Evolutionary conservation across 2,113 vertebrate genomes (phyloP).

Genomic region (Heloderma charlesbogerti): DNA sequence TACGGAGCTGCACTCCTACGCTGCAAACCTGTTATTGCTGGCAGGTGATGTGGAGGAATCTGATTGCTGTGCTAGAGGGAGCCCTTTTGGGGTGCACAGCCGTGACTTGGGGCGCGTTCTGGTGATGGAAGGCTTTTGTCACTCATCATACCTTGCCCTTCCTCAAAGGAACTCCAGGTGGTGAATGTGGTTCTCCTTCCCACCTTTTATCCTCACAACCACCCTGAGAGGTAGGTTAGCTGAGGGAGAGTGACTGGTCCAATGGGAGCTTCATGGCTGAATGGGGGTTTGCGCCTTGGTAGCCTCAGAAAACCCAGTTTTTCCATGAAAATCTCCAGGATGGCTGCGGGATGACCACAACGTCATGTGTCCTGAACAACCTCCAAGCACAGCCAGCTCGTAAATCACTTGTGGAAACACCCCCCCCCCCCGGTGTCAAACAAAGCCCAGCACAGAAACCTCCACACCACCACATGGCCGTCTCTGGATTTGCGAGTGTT

Average conservation of each 20-base stretch:
- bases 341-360: no score
- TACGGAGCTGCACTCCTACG: no score
- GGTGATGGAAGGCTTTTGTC: no score
- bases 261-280: not conserved
- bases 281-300: not conserved
- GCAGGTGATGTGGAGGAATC: not conserved
- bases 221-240: not conserved
- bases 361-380: no score
- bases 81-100: not conserved
- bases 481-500: not conserved
- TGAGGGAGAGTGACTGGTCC: not conserved
- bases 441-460: no score
- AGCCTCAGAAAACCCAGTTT: no score
- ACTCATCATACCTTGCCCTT: not conserved
- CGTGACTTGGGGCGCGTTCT: not conserved
- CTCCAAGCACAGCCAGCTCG: no score
- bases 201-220: not conserved
- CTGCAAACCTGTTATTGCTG: not conserved
- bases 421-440: no score
- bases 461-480: no score
- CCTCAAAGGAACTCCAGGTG: not conserved
- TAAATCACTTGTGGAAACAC: no score
- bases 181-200: accelerated
- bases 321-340: no score
- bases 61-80: not conserved